phyloP scores from a whole-genome alignment of 2,888 invertebrate species.

The Napeogenes inachia region DNA sequence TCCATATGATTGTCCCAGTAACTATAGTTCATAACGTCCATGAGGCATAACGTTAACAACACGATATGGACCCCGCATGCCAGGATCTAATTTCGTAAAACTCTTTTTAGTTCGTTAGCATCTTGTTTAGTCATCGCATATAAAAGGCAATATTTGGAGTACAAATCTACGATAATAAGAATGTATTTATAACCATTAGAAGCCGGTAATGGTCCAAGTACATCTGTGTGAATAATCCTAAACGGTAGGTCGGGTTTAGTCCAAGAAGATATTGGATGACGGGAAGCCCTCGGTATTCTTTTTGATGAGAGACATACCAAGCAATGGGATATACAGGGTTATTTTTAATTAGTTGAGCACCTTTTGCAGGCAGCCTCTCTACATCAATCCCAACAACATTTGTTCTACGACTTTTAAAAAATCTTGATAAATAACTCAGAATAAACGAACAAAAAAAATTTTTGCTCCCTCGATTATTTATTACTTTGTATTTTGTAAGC shows the following conservation, averaged over 20 bases:
- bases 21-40: no score
- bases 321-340: constrained; percentile 4
- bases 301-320: neutral
- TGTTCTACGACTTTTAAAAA: no score
- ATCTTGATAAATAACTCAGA: no score
- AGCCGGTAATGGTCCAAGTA: constrained; percentile 21
- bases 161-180: constrained; percentile 22
- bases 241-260: constrained; percentile 3
- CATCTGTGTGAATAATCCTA: constrained; percentile 8
- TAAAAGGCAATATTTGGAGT: constrained; percentile 19
- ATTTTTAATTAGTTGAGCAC: no score
- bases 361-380: no score
- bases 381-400: no score
- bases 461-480: no score
- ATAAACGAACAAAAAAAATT: no score
- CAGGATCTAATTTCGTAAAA: neutral
- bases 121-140: constrained; percentile 21
- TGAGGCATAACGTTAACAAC: no score
- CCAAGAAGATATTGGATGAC: constrained; percentile 5
- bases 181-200: constrained; percentile 26
- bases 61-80: no score
- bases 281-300: constrained; percentile 1
- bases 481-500: no score
- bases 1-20: no score
- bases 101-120: constrained; percentile 13